A percentile compares a stretch with the other conserved stretches of the same genome.
These are phyloP conservation scores for Phortica okadai DNA, from an alignment of 2,888 invertebrate species.

Conservation along the genomic window DNA sequence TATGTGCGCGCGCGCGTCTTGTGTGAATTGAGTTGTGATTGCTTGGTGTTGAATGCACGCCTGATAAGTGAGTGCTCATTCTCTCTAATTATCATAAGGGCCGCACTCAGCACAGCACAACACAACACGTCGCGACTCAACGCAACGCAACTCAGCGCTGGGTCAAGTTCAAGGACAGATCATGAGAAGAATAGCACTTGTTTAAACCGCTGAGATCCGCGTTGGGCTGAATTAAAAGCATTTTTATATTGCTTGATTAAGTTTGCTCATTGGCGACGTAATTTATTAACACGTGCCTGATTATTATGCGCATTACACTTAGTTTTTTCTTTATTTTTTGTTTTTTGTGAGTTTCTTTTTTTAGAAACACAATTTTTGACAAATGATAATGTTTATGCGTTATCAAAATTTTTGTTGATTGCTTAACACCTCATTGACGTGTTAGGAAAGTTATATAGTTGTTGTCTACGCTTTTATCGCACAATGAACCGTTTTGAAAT, in stretches of 20 bases:
- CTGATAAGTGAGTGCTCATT: not conserved
- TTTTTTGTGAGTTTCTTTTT: too few relatives aligned
- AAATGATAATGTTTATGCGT: too few relatives aligned
- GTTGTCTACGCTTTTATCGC: too few relatives aligned
- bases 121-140: not conserved
- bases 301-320: too few relatives aligned
- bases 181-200: not conserved
- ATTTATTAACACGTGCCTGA: too few relatives aligned
- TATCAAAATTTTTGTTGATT: too few relatives aligned
- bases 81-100: not conserved
- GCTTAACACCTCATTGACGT: too few relatives aligned
- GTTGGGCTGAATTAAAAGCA: not conserved
- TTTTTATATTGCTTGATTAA: too few relatives aligned
- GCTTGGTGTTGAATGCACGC: not conserved
- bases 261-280: too few relatives aligned
- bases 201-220: not conserved
- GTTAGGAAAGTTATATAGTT: too few relatives aligned
- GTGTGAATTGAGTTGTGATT: not conserved
- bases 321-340: too few relatives aligned
- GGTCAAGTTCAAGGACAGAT: conserved; percentile 24
- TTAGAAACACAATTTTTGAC: too few relatives aligned
- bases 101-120: not conserved
- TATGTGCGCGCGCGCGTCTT: not conserved
- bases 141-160: not conserved
- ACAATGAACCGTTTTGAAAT: not conserved